Evolutionary conservation across 2,797 vertebrate species (phyloP).

Genomic region (Mus spretus): DNA sequence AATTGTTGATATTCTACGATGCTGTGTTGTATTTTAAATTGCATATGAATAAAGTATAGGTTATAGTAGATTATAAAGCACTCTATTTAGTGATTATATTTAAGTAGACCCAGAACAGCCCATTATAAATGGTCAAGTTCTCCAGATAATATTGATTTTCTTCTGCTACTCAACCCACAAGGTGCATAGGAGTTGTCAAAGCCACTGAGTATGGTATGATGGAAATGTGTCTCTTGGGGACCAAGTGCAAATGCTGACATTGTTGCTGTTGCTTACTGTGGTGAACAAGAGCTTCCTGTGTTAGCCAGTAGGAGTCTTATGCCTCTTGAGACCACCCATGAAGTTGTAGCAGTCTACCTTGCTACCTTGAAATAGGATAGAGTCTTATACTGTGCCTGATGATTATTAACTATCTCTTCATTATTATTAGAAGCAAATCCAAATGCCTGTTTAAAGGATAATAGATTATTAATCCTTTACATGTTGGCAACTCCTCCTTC

Average conservation of each 20-base stretch:
- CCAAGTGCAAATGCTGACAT: neutral
- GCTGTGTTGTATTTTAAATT: neutral
- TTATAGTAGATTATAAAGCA: neutral
- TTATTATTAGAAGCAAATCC: neutral
- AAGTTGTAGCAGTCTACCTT: neutral
- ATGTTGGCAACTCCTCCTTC: neutral
- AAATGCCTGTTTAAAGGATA: neutral
- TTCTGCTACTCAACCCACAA: neutral
- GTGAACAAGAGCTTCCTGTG: neutral
- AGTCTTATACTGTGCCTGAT: neutral
- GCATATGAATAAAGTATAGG: neutral
- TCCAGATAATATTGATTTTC: neutral
- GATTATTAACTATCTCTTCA: neutral
- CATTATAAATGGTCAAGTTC: neutral
- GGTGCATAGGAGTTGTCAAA: rapidly evolving
- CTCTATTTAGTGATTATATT: neutral
- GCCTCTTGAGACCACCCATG: neutral
- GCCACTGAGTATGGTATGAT: neutral
- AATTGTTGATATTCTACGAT: neutral
- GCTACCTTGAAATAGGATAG: neutral
- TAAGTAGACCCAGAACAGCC: neutral
- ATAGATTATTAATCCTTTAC: neutral
- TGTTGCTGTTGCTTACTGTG: neutral
- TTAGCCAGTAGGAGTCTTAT: neutral
- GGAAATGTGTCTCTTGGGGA: neutral